A percentile compares a stretch with the other conserved stretches of the same genome.
Evolutionary conservation across 92 coral and sea anemone species (phyloP).

Genomic region (Isaurus tuberculatus): DNA sequence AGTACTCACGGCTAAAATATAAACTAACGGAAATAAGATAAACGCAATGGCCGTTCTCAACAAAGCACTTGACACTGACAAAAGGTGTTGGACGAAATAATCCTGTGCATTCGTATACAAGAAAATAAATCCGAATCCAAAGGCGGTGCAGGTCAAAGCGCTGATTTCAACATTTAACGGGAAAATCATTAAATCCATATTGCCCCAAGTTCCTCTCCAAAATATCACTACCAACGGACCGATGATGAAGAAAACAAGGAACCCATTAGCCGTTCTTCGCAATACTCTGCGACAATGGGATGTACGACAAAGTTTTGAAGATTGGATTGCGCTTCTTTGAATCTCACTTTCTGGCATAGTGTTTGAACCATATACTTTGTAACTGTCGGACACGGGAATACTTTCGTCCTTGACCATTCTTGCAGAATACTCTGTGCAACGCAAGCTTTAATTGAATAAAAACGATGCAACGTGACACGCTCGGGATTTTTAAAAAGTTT

Average conservation of each 20-base stretch:
- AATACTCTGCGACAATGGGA: not conserved
- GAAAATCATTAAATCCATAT: constrained; percentile 59
- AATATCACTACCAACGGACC: constrained; percentile 54
- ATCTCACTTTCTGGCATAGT: too few species aligned
- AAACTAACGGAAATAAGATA: constrained; percentile 43
- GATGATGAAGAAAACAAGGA: constrained; percentile 37
- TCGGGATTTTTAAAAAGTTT: too few species aligned
- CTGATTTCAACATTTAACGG: constrained; percentile 40
- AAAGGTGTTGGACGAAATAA: constrained; percentile 3
- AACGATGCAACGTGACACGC: too few species aligned
- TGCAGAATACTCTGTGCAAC: too few species aligned
- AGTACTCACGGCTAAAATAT: constrained; percentile 34
- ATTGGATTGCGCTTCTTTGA: not conserved
- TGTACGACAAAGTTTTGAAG: not conserved
- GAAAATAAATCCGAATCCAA: constrained; percentile 39
- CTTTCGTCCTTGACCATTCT: too few species aligned
- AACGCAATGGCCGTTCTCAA: not conserved
- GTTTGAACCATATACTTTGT: too few species aligned
- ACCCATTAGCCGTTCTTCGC: not conserved
- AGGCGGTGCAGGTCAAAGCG: constrained; percentile 30
- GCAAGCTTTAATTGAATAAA: too few species aligned
- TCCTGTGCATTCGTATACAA: constrained; percentile 32
- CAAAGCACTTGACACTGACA: not conserved
- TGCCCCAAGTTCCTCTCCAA: constrained; percentile 78
- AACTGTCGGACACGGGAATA: too few species aligned